Base-by-base conservation (phyloP, 2,797 vertebrate species). In the Chelon labrosus region DNA sequence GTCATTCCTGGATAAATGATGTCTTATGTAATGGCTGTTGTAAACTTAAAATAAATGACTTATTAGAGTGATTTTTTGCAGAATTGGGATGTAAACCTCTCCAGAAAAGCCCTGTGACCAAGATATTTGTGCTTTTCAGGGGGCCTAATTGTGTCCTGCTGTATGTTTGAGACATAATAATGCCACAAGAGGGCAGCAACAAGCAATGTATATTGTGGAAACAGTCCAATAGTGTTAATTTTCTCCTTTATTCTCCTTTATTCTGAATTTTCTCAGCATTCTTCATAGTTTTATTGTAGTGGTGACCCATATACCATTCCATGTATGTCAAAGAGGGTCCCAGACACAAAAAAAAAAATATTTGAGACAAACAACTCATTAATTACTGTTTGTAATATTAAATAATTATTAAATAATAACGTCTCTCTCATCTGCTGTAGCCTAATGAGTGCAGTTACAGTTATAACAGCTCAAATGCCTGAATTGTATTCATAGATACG, bases 151-250 rank as follows among this genome's bases (percentile, higher is more conserved):
- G 17, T 20, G n/a, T 22, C 47, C 19, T 47, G n/a, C 17, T 8
- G 7, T 10, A 5, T 17, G 14, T 50, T 64, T 19, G 5, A 47
- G n/a, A 20, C n/a, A 38, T 10, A 5, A 51, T 37, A 2, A 12
- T 12, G 4, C 70, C 85, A 74, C 76, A 68, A 86, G 88, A 83
- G 84, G 86, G 67, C 41, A 82, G 71, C 67, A 86, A 17, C 8
- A 10, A 49, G 11, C 47, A 39, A 56, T 38, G 4, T 58, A 37
- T 10, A 19, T n/a, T 17, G 7, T 3, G 7, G 17, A 8, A 47
- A 7, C 8, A n/a, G 8, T 17, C 17, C 7, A 46, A 8, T 17
- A n/a, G 44, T 9, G 44, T 17, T 14, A 44, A 4, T n/a, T 46
- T n/a, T 8, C n/a, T 16, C 10, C 14, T 22, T 3, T 22, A 22